Percentiles rank a stretch among this genome's conserved stretches.
Evolutionary conservation across 23 tunicate genomes (phyloP).

Genomic region (Clavelina lepadiformis): DNA sequence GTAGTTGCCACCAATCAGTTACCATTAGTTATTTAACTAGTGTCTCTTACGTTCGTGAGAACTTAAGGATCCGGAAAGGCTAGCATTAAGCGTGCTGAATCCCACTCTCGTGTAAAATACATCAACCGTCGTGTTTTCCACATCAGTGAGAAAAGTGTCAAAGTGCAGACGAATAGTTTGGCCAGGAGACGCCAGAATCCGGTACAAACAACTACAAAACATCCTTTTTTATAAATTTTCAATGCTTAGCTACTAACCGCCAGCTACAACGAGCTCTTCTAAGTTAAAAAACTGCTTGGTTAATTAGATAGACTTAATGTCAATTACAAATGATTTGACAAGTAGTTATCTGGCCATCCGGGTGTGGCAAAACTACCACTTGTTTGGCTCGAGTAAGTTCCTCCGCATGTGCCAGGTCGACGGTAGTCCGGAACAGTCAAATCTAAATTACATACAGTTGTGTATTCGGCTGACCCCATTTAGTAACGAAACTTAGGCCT

Average conservation of each 20-base stretch:
- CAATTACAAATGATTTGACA: background rate
- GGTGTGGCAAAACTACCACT: conserved; percentile 67
- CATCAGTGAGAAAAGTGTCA: conserved; percentile 44
- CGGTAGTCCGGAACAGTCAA: conserved; percentile 44
- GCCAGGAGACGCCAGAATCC: conserved; percentile 62
- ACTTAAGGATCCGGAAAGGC: too few relatives aligned
- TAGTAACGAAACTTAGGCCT: too few relatives aligned
- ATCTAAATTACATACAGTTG: too few relatives aligned
- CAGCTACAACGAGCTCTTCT: too few relatives aligned
- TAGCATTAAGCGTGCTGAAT: too few relatives aligned
- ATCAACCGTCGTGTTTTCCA: conserved; percentile 8
- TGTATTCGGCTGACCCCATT: too few relatives aligned
- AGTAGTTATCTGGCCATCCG: conserved; percentile 80
- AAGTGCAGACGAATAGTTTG: conserved; percentile 44
- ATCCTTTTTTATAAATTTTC: conserved; percentile 1
- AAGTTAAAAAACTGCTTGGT: background rate
- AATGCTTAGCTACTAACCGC: too few relatives aligned
- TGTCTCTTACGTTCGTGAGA: too few relatives aligned
- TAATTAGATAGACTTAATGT: background rate
- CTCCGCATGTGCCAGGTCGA: conserved; percentile 75
- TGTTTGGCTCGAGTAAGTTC: conserved; percentile 20
- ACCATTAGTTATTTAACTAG: too few relatives aligned
- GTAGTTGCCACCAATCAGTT: too few relatives aligned
- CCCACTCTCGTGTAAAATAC: conserved; percentile 9
- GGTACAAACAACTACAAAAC: conserved; percentile 49